A percentile compares a stretch with the other conserved stretches of the same genome.
Conservation (phyloP, 1,140 invertebrate species). For the Oreohelix idahoensis region DNA sequence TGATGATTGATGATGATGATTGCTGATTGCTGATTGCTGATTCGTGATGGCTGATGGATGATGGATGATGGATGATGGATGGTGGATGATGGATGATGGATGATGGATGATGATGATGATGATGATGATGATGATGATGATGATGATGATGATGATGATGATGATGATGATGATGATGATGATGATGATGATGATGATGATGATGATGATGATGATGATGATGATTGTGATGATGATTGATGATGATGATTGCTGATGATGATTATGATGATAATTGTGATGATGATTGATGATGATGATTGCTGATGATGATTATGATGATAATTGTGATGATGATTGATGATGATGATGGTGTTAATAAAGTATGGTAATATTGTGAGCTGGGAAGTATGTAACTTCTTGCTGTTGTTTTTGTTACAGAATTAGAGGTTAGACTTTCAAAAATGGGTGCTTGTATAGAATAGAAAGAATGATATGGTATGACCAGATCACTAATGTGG, state of each 20-base stretch:
- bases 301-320: not conserved
- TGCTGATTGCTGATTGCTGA: too few species aligned
- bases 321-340: not conserved
- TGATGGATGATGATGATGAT: not conserved
- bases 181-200: not conserved
- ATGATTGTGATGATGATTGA: not conserved
- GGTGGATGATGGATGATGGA: too few species aligned
- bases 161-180: constrained; percentile 20
- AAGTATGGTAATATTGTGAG: not conserved
- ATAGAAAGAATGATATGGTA: too few species aligned
- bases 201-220: not conserved
- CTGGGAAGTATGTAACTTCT: too few species aligned
- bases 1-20: too few species aligned
- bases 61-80: too few species aligned
- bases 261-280: not conserved
- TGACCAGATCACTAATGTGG: too few species aligned
- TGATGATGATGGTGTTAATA: not conserved
- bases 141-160: constrained; percentile 8
- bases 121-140: not conserved
- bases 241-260: not conserved
- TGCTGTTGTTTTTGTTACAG: too few species aligned
- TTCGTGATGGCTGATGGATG: too few species aligned
- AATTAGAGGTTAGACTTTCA: too few species aligned
- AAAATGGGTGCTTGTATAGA: too few species aligned
- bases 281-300: not conserved